Percentiles rank a stretch among this genome's conserved stretches.
Conservation (phyloP, 1,140 invertebrate species). For the Pissodes strobi region DNA sequence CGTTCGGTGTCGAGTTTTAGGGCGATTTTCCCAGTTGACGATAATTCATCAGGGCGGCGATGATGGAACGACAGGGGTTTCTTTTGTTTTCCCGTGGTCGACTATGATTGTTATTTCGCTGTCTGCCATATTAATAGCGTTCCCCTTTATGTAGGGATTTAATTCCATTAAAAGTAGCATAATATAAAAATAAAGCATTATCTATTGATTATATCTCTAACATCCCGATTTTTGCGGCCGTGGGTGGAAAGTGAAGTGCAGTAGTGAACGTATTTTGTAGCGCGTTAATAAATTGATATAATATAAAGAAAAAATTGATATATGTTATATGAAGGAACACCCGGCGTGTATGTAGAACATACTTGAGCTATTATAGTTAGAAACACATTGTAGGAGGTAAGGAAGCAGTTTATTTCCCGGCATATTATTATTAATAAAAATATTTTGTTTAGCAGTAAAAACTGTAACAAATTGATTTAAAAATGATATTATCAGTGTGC, state of each 20-base stretch:
- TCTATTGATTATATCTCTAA: background rate
- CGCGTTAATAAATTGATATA: background rate
- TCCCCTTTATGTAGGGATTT: background rate
- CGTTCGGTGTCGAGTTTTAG: background rate
- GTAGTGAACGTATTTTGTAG: background rate
- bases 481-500: background rate
- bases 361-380: background rate
- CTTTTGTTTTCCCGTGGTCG: too few species aligned
- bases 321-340: too few species aligned
- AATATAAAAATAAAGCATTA: background rate
- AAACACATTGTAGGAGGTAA: too few species aligned
- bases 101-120: too few species aligned
- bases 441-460: background rate
- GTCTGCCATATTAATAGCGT: too few species aligned
- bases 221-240: background rate
- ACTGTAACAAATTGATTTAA: constrained; percentile 5
- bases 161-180: background rate
- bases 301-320: too few species aligned
- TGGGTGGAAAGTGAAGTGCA: background rate
- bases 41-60: constrained; percentile 21
- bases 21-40: background rate
- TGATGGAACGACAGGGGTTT: background rate
- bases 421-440: background rate
- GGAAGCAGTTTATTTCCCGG: too few species aligned
- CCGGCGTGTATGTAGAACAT: background rate